Percentiles rank a stretch among this genome's conserved stretches.
Evolutionary conservation across 2,113 vertebrate genomes (phyloP).

Genomic region (Mustela lutreola): DNA sequence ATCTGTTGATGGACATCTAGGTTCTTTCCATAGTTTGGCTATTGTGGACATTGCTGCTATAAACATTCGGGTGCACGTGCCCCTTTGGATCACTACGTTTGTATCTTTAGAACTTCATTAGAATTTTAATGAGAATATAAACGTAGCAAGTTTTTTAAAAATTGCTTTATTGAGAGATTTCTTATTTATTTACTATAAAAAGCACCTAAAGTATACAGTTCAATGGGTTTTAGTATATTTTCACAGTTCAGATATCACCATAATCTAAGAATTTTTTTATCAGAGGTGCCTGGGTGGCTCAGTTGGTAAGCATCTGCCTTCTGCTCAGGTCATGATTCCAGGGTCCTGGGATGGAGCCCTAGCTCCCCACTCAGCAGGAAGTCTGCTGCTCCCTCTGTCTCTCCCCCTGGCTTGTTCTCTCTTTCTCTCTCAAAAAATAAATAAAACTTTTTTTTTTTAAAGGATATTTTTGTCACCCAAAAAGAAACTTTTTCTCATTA

Average conservation of each 20-base stretch:
- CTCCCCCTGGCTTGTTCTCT: too few species aligned
- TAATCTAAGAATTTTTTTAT: constrained; percentile 38
- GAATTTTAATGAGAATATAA: constrained; percentile 28
- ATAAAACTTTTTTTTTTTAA: too few species aligned
- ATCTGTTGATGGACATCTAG: too few species aligned
- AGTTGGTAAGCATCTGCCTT: neutral
- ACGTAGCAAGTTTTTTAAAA: neutral
- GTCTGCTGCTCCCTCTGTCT: neutral
- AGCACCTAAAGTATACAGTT: neutral
- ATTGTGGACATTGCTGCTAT: too few species aligned
- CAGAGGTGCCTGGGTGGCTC: neutral
- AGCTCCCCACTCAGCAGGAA: neutral
- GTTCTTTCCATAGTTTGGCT: too few species aligned
- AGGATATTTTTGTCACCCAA: neutral
- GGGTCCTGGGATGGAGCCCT: neutral
- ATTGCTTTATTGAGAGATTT: neutral
- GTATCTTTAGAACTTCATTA: constrained; percentile 35
- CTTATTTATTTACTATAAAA: neutral
- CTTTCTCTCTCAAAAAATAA: too few species aligned
- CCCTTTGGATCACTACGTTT: too few species aligned
- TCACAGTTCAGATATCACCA: neutral
- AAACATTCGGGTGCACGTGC: too few species aligned
- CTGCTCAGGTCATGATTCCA: neutral
- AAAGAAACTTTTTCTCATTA: neutral
- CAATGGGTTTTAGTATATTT: constrained; percentile 12